Evolutionary conservation across 2,797 vertebrate genomes (phyloP), one percentile per base, ranked within the genome.

Genomic region (Rousettus madagascariensis): DNA sequence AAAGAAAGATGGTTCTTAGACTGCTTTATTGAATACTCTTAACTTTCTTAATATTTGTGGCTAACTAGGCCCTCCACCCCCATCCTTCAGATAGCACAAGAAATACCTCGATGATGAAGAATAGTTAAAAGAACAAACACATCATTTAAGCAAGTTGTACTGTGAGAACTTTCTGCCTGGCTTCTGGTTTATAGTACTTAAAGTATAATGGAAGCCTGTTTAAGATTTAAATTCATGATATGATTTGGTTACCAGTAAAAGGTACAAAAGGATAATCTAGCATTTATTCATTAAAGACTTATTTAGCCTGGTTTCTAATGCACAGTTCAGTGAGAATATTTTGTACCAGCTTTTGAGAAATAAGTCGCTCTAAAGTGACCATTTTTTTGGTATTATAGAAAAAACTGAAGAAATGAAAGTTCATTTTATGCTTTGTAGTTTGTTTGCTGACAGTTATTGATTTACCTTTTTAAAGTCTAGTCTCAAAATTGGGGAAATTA

Each of bases 131-230:
- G 36, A 85, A 92, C 30, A n/a, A 36, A 93, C 17, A 38, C 24
- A 33, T 38, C 12, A 38, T 82, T 88, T 77, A 36, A 90, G 22
- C 66, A 78, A 20, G 3, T 90, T 84, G 65, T 88, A 36, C 20
- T 49, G 0, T 96, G 83, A 90, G 59, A 79, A 69, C 36, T 91
- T 94, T 91, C n/a, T 95, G 26, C 33, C 6, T 91, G 33, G 12
- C 66, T 90, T 90, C 68, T 94, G 33, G 65, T 86, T 90, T 95
- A 33, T 82, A 96, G 28, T 82, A 59, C 77, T 41, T 79, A 65
- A 86, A 59, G 22, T 94, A 92, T 49, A 65, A 38, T 90, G 41
- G 65, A 49, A 74, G 26, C 43, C 75, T 78, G 6, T 53, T 79
- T 75, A 79, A 83, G 69, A 72, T 88, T 95, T 69, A 93, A 94